Evolutionary conservation across 2,797 vertebrate species (phyloP).

Genomic region (Mormyrus hasselquistii): DNA sequence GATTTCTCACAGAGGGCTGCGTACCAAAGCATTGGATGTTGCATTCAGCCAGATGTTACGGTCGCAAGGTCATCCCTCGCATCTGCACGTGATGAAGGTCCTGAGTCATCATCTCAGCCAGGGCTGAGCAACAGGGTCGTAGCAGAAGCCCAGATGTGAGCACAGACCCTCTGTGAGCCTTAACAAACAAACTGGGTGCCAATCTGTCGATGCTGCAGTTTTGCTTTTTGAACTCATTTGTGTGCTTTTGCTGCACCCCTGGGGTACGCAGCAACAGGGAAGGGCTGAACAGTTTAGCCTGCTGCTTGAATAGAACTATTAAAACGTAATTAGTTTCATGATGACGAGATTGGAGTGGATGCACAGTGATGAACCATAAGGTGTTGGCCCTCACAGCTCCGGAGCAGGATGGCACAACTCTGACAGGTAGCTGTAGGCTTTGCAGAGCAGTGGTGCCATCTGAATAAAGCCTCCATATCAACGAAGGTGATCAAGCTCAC

Average conservation of each 20-base stretch:
- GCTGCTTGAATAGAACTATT: constrained; percentile 18
- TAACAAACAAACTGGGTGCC: neutral
- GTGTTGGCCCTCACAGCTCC: neutral
- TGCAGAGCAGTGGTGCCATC: neutral
- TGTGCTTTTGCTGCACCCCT: neutral
- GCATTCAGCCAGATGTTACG: neutral
- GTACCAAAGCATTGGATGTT: neutral
- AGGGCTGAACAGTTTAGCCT: neutral
- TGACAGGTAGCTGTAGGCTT: neutral
- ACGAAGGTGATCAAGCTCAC: neutral
- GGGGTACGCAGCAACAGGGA: constrained; percentile 2
- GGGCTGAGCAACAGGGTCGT: neutral
- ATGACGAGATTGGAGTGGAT: neutral
- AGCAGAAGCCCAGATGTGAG: neutral
- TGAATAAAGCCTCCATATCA: neutral
- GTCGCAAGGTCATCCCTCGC: neutral
- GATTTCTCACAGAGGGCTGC: neutral
- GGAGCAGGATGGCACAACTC: neutral
- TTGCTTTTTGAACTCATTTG: neutral
- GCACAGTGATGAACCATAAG: neutral
- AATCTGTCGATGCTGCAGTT: neutral
- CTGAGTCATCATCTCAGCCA: neutral
- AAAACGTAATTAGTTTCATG: constrained; percentile 11
- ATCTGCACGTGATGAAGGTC: neutral
- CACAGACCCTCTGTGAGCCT: neutral